These are phyloP conservation scores for Polyommatus iphigenia DNA, from an alignment of 2,888 invertebrate species.

Conservation along the genomic window DNA sequence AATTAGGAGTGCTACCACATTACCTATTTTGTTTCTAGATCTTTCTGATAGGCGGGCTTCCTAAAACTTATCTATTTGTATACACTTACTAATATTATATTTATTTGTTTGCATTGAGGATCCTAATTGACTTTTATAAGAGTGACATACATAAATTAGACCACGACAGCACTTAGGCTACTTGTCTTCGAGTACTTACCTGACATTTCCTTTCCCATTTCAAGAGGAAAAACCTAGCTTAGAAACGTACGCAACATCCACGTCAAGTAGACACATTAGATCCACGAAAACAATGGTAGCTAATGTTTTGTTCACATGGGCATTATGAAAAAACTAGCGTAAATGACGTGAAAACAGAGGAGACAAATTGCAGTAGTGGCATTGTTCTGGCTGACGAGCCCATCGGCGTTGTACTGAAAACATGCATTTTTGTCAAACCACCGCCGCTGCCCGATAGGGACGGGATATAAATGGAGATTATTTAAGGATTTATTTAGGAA, in stretches of 20 bases:
- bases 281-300: constrained; percentile 14
- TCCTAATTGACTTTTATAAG: neutral
- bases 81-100: too few relatives aligned
- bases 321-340: constrained; percentile 19
- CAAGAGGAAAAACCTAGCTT: neutral
- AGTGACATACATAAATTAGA: neutral
- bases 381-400: constrained; percentile 34
- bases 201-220: neutral
- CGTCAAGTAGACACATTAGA: neutral
- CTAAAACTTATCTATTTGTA: neutral
- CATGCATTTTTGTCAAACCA: constrained; percentile 33
- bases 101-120: too few relatives aligned
- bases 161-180: neutral
- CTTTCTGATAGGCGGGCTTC: neutral
- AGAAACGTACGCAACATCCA: neutral
- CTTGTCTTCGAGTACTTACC: neutral
- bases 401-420: constrained; percentile 32
- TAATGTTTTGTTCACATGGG: constrained; percentile 4
- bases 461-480: neutral
- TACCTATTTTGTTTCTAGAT: neutral
- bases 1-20: neutral
- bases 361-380: constrained; percentile 21
- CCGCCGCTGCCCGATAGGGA: constrained; percentile 19
- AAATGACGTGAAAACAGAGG: constrained; percentile 25
- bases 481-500: neutral